Evolutionary conservation across 2,797 vertebrate species (phyloP).

Genomic region (Setipinna tenuifilis): DNA sequence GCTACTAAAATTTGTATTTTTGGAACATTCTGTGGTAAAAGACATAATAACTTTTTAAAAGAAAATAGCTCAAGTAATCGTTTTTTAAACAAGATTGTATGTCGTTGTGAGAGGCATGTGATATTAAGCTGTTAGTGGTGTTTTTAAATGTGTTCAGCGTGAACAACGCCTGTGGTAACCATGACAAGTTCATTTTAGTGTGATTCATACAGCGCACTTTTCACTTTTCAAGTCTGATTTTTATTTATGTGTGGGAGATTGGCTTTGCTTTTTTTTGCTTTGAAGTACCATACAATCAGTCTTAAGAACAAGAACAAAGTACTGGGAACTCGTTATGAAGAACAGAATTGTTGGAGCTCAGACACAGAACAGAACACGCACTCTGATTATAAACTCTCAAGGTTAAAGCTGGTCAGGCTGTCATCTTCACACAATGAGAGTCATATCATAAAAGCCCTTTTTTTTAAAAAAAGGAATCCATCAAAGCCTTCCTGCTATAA

Average conservation of each 20-base stretch:
- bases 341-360: neutral
- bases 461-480: neutral
- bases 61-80: no score
- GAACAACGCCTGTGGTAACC: neutral
- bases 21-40: no score
- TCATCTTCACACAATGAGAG: neutral
- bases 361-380: neutral
- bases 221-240: neutral
- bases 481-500: neutral
- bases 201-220: neutral
- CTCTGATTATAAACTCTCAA: neutral
- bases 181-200: neutral
- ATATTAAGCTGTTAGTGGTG: neutral
- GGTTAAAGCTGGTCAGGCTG: neutral
- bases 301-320: neutral
- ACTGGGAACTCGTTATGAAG: neutral
- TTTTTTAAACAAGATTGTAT: no score
- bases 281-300: neutral
- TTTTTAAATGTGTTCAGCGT: neutral
- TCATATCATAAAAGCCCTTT: neutral
- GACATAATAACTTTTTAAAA: no score
- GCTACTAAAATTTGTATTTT: no score
- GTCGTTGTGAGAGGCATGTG: neutral
- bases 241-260: neutral
- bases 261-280: neutral